Conservation (phyloP, 2,888 invertebrate species). For the Sphecodes monilicornis region DNA sequence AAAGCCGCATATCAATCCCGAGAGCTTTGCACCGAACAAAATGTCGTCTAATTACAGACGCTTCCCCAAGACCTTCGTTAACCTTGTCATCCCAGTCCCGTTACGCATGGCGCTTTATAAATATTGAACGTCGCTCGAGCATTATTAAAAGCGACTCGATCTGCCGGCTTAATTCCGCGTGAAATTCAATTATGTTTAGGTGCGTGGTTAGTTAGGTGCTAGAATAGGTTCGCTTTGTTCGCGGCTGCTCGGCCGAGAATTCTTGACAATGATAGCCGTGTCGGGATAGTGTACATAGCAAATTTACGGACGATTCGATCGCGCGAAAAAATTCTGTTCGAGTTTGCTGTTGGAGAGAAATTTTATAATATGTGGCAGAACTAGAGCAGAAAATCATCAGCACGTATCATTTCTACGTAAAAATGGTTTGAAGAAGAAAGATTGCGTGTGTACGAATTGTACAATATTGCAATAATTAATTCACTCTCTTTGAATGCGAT, state of each 20-base stretch:
- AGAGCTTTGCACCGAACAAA: slow-evolving; percentile 8
- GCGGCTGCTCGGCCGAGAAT: slow-evolving; percentile 13
- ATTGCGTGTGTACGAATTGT: neutral
- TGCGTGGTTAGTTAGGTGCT: slow-evolving; percentile 18
- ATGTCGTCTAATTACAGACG: slow-evolving; percentile 50
- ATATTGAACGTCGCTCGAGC: slow-evolving; percentile 35
- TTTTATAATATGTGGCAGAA: neutral
- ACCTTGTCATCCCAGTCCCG: slow-evolving; percentile 34
- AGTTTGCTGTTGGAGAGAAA: neutral
- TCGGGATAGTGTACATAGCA: neutral
- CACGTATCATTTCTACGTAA: neutral
- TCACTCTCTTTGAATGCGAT: neutral
- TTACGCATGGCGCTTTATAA: slow-evolving; percentile 47
- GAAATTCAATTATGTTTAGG: slow-evolving; percentile 33
- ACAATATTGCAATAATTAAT: neutral
- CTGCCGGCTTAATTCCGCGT: slow-evolving; percentile 26
- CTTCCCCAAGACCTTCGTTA: slow-evolving; percentile 42
- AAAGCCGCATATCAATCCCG: neutral
- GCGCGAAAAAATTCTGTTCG: neutral
- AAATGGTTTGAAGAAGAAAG: neutral
- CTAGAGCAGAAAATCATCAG: neutral
- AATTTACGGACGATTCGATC: neutral
- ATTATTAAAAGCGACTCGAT: slow-evolving; percentile 13
- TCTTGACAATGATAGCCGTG: neutral
- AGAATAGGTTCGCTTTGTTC: slow-evolving; percentile 15